Base-by-base conservation (phyloP, 2,797 vertebrate genomes). In the Jordanella pulchra region DNA sequence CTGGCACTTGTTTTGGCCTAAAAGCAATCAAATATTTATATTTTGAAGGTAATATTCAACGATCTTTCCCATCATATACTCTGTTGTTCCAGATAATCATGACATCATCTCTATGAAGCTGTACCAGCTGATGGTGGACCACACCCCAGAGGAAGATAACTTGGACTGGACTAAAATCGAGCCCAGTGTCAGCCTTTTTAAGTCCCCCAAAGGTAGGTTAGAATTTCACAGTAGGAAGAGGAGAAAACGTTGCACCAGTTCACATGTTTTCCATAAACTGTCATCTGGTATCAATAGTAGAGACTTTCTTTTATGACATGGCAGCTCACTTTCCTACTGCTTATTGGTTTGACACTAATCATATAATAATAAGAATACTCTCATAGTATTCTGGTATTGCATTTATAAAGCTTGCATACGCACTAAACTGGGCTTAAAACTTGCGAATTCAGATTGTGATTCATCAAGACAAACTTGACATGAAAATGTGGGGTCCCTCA, bases 101-200 rank as follows among this genome's bases (percentile, higher is more conserved):
- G 98, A 99, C 89, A 95, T 99, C 77, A 97, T 99, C 91, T 99
- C 97, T 0, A 97, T 99, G 96, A 99, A 99, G 93, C 93, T 99
- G 28, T 99, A 99, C 92, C 97, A 99, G 92, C 94, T 99, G 83
- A 97, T 97, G 96, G 97, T 99, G 21, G 97, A 99, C 64, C 97
- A 99, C 86, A 95, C 96, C 0, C 82, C 94, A 0, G 98, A 99
- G 14, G 97, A 99, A 83, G 98, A 99, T 51, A 96, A 89, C 1
- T 91, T 96, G 55, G 98, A 99, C 91, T 99, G 97, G 97, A 99
- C 97, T 53, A 98, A 99, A 92, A 98, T 99, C 0, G 96, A 99
- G 88, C 98, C 98, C 27, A 97, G 97, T 0, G 97, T 99, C 88
- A 98, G 91, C 84, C 94, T 99, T 44, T 95, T 99, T 53, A 99